These are phyloP conservation scores for Reinhardtius hippoglossoides DNA, from an alignment of 2,113 vertebrate genomes.

Conservation along the genomic window DNA sequence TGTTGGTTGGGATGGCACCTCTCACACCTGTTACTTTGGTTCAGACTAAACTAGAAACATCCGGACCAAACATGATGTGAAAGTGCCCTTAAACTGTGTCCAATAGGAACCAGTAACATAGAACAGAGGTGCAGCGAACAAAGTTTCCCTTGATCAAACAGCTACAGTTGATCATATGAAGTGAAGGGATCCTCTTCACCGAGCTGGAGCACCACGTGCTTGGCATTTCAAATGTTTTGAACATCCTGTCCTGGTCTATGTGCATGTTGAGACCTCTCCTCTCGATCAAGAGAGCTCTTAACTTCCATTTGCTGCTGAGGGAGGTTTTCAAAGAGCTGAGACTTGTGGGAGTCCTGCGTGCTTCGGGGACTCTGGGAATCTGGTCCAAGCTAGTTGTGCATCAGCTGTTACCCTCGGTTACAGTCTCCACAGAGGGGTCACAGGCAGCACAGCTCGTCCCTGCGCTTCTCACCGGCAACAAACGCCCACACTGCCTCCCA, in stretches of 20 bases:
- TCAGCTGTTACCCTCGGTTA: slow-evolving; percentile 22
- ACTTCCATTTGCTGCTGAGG: slow-evolving; percentile 5
- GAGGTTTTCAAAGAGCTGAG: neutral
- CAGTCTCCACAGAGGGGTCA: slow-evolving; percentile 20
- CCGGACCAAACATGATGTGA: too few relatives aligned
- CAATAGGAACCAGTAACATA: too few relatives aligned
- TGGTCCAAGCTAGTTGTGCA: slow-evolving; percentile 27
- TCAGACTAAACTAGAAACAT: too few relatives aligned
- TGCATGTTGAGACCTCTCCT: slow-evolving; percentile 12
- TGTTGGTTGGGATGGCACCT: too few relatives aligned
- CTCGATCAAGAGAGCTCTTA: slow-evolving; percentile 28
- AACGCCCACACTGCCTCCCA: slow-evolving; percentile 41
- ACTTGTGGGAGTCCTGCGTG: slow-evolving; percentile 4
- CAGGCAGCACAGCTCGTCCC: slow-evolving; percentile 1
- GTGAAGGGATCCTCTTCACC: too few relatives aligned
- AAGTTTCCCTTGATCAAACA: too few relatives aligned
- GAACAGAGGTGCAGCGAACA: too few relatives aligned
- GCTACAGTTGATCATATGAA: too few relatives aligned
- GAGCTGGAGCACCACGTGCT: too few relatives aligned
- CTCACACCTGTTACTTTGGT: too few relatives aligned
- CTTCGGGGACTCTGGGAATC: slow-evolving; percentile 20
- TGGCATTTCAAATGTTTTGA: too few relatives aligned
- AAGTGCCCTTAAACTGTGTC: too few relatives aligned
- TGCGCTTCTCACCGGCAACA: neutral
- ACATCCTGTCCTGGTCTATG: neutral